These are phyloP conservation scores for Gymnothorax javanicus DNA, from an alignment of 2,797 vertebrate genomes.

Conservation along the genomic window DNA sequence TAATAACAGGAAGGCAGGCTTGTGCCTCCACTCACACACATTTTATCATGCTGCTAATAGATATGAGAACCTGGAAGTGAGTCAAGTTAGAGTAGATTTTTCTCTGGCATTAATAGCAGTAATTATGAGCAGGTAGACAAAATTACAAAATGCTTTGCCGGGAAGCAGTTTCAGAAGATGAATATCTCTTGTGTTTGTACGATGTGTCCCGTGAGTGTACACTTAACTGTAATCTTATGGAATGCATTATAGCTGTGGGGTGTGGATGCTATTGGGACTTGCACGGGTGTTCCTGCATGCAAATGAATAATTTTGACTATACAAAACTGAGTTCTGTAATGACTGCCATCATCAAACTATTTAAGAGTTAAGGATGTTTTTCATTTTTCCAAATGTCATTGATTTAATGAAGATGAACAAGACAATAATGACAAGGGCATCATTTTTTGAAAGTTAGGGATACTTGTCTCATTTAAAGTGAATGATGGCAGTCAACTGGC, in stretches of 20 bases:
- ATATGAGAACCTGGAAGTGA: neutral
- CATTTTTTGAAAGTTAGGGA: neutral
- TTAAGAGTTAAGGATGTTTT: neutral
- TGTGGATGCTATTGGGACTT: neutral
- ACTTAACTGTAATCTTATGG: neutral
- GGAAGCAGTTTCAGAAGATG: neutral
- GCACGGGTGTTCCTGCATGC: neutral
- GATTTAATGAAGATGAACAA: neutral
- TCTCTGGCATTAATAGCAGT: neutral
- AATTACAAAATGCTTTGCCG: neutral
- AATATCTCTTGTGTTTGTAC: neutral
- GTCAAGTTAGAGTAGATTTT: neutral
- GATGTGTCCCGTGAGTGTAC: neutral
- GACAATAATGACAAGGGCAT: neutral
- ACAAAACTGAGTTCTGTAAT: neutral
- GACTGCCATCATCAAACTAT: neutral
- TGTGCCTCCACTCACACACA: neutral
- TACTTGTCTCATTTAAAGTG: neutral
- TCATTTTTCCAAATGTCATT: neutral
- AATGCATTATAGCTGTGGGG: neutral
- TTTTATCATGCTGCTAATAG: constrained; percentile 6
- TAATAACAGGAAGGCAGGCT: neutral
- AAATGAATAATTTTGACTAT: neutral
- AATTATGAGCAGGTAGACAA: neutral
- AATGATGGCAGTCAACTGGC: neutral